A percentile compares a stretch with the other conserved stretches of the same genome.
phyloP scores from a whole-genome alignment of 2,888 invertebrate genomes.

The Cinara cedri region DNA sequence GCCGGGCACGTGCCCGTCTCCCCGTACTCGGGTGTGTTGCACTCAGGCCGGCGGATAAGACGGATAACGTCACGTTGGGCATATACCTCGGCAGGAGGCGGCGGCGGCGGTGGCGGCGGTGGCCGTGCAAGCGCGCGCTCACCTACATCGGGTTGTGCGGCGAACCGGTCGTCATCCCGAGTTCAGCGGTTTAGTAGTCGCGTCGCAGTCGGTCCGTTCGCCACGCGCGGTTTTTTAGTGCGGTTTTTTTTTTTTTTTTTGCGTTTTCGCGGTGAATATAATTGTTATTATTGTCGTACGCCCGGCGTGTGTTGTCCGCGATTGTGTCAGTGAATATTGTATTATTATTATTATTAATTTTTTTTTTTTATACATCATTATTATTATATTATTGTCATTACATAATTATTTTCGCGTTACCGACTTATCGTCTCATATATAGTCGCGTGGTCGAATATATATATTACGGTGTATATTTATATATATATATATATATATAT shows the following conservation, averaged over 20 bases:
- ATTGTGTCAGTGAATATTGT: constrained; percentile 2
- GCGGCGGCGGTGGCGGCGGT: neutral
- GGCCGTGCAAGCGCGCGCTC: constrained; percentile 29
- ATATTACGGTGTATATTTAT: too few species aligned
- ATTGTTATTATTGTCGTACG: neutral
- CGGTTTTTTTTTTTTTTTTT: neutral
- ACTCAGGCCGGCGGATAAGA: neutral
- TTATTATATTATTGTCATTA: too few species aligned
- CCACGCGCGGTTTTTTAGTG: constrained; percentile 35
- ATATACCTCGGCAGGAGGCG: neutral
- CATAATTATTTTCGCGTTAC: too few species aligned
- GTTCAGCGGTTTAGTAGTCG: constrained; percentile 43
- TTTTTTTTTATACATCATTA: too few species aligned
- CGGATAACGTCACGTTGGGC: neutral
- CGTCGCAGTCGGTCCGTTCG: constrained; percentile 50
- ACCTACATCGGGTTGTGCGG: constrained; percentile 46
- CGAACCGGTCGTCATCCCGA: constrained; percentile 43
- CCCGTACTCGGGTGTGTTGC: neutral
- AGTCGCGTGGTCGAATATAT: too few species aligned
- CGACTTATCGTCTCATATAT: too few species aligned
- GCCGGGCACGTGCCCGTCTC: constrained; percentile 8
- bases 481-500: too few species aligned
- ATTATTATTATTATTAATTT: neutral
- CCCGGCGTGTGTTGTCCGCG: constrained; percentile 36
- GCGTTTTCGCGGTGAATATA: neutral